These are phyloP conservation scores for Epinotia nisella DNA, from an alignment of 2,888 invertebrate species.

Conservation along the genomic window DNA sequence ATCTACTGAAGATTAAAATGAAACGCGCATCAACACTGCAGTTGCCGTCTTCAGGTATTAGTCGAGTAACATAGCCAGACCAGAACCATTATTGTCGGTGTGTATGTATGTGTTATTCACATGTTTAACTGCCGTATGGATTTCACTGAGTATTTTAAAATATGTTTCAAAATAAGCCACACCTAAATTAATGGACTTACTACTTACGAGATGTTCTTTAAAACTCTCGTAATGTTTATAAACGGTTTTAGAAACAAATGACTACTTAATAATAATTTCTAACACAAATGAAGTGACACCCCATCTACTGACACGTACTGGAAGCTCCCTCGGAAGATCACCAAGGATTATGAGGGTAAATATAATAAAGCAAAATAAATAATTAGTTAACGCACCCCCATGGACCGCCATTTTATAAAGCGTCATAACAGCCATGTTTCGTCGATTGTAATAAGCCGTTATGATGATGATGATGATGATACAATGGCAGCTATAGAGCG, in stretches of 20 bases:
- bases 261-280: neutral
- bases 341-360: conserved; percentile 8
- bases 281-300: neutral
- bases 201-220: neutral
- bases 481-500: neutral
- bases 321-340: neutral
- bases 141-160: too few species aligned
- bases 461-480: neutral
- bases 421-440: neutral
- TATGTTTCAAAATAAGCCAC: too few species aligned
- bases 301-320: neutral
- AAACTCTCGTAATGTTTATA: neutral
- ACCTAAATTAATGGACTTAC: neutral
- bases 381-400: conserved; percentile 22
- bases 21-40: too few species aligned
- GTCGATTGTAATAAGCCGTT: neutral
- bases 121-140: too few species aligned
- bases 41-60: too few species aligned
- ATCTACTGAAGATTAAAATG: too few species aligned
- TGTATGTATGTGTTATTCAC: too few species aligned
- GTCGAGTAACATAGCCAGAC: too few species aligned
- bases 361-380: conserved; percentile 33
- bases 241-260: neutral
- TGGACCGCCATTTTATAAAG: neutral
- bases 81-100: too few species aligned